These are phyloP conservation scores for Echinarachnius parma DNA, from an alignment of 53 echinoderm and acorn worm genomes.

Conservation along the genomic window DNA sequence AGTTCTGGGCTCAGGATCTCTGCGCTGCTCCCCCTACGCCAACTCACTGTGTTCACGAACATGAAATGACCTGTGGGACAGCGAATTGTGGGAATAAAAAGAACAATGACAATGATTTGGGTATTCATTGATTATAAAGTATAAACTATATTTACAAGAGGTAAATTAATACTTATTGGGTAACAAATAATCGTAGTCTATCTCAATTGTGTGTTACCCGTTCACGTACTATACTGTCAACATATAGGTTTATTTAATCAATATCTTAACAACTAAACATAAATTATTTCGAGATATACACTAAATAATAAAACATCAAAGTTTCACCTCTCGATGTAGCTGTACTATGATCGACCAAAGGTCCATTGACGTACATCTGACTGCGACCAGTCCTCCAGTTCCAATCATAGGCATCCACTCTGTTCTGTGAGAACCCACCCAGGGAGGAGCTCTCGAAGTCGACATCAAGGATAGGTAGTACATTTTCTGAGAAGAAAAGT, in stretches of 20 bases:
- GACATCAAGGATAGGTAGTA: conserved; percentile 1
- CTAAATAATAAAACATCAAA: background rate
- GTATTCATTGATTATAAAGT: too few relatives aligned
- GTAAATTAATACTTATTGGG: too few relatives aligned
- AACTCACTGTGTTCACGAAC: conserved; percentile 38
- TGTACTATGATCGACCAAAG: conserved; percentile 20
- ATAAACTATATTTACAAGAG: too few relatives aligned
- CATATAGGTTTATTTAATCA: too few relatives aligned
- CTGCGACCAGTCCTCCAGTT: conserved; percentile 24
- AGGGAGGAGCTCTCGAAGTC: conserved; percentile 7
- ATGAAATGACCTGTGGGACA: conserved; percentile 37
- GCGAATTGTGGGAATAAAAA: too few relatives aligned
- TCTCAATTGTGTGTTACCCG: too few relatives aligned
- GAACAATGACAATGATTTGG: too few relatives aligned
- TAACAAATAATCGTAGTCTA: too few relatives aligned
- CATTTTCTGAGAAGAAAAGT: too few relatives aligned
- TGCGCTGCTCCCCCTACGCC: conserved; percentile 26
- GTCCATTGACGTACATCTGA: conserved; percentile 26
- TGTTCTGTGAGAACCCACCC: conserved; percentile 24
- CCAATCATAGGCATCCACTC: conserved; percentile 21
- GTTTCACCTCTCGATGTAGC: conserved; percentile 16
- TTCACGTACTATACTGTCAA: too few relatives aligned
- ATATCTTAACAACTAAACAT: too few relatives aligned
- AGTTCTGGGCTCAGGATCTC: conserved; percentile 13
- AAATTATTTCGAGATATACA: too few relatives aligned